Evolutionary conservation across 2,888 invertebrate species (phyloP).

Genomic region (Metalampra italica): DNA sequence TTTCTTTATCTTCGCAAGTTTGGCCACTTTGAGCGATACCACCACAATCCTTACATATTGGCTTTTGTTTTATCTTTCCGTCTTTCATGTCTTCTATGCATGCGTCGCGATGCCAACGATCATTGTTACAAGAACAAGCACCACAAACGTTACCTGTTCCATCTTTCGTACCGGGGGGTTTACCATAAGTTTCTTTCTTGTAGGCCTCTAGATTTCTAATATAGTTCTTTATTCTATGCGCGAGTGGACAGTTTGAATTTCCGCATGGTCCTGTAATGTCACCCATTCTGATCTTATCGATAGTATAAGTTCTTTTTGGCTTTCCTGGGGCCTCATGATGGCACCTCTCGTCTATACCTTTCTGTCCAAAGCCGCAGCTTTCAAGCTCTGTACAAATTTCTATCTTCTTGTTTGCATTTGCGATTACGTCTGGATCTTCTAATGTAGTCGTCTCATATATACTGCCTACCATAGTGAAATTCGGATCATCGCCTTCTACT

Average conservation of each 20-base stretch:
- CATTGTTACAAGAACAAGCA: constrained; percentile 59
- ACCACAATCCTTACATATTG: constrained; percentile 46
- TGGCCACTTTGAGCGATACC: constrained; percentile 39
- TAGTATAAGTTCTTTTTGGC: constrained; percentile 42
- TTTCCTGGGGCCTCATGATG: constrained; percentile 23
- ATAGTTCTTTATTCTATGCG: constrained; percentile 63
- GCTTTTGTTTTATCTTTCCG: background rate
- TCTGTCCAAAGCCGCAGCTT: constrained; percentile 43
- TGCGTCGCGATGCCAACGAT: constrained; percentile 28
- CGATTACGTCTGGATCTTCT: constrained; percentile 56
- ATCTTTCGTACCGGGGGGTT: constrained; percentile 30
- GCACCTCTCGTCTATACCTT: constrained; percentile 31
- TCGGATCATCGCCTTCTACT: constrained; percentile 60
- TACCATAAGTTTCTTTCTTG: constrained; percentile 41
- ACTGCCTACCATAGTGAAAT: constrained; percentile 65
- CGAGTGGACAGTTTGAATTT: constrained; percentile 59
- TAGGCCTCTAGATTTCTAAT: constrained; percentile 59
- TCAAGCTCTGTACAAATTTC: constrained; percentile 63
- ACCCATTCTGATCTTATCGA: constrained; percentile 66
- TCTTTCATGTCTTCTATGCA: constrained; percentile 17
- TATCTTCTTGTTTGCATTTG: constrained; percentile 44
- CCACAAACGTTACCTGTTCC: constrained; percentile 50
- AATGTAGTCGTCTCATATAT: constrained; percentile 64
- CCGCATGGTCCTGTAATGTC: constrained; percentile 70
- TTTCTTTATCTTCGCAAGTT: constrained; percentile 52